Conservation (phyloP, 2,113 vertebrate species). For the Oxygymnocypris stewartii region DNA sequence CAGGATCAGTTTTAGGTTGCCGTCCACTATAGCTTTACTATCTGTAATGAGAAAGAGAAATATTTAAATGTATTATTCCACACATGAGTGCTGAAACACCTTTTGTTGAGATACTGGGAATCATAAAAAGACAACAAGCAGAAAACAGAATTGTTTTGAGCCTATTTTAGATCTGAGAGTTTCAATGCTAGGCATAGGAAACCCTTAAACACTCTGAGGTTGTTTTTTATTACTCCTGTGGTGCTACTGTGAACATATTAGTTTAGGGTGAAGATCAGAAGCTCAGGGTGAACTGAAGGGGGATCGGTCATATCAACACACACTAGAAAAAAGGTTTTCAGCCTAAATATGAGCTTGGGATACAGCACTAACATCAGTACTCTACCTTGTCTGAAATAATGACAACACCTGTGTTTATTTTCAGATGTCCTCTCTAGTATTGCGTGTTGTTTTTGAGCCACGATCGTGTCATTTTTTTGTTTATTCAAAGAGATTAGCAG, state of each 20-base stretch:
- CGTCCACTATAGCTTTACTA: slow-evolving; percentile 94
- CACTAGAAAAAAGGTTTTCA: background rate
- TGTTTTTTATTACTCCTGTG: slow-evolving; percentile 10
- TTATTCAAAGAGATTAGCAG: slow-evolving; percentile 8
- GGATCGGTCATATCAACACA: background rate
- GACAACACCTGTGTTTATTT: slow-evolving; percentile 49
- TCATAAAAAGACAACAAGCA: background rate
- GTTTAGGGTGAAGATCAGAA: slow-evolving; percentile 3
- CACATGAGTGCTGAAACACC: background rate
- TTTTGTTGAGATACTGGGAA: background rate
- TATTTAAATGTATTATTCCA: slow-evolving; percentile 9
- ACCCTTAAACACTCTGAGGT: background rate
- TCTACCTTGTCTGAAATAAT: slow-evolving; percentile 33
- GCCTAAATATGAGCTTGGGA: background rate
- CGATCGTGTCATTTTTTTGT: background rate
- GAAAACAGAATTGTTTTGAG: background rate
- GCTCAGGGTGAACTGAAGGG: background rate
- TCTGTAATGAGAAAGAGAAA: slow-evolving; percentile 70
- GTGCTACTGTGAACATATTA: background rate
- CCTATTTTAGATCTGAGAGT: background rate
- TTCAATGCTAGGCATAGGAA: background rate
- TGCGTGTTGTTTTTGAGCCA: background rate
- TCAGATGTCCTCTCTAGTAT: slow-evolving; percentile 15
- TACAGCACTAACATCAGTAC: background rate
- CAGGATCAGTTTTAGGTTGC: slow-evolving; percentile 94